A percentile compares a stretch with the other conserved stretches of the same genome.
phyloP scores from a whole-genome alignment of 1,140 invertebrate species.

The Goniozus legneri region DNA sequence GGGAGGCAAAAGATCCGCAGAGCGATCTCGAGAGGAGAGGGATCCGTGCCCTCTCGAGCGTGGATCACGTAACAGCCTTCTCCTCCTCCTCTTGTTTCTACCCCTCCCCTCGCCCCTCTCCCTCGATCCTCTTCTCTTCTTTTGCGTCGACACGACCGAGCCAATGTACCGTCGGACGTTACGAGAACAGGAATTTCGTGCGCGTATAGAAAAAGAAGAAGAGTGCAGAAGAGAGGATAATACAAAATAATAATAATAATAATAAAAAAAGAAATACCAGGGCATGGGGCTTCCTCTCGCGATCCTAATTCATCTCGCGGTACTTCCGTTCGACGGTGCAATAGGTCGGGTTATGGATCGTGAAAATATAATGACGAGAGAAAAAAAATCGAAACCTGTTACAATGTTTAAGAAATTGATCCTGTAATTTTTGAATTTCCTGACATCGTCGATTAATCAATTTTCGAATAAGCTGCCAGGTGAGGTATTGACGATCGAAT shows the following conservation, averaged over 20 bases:
- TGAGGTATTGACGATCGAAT: too few species aligned
- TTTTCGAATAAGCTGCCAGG: too few species aligned
- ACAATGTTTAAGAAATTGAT: too few species aligned
- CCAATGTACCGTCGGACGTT: conserved; percentile 32
- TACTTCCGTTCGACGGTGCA: conserved; percentile 30
- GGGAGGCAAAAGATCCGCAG: conserved; percentile 13
- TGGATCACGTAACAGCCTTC: conserved; percentile 39
- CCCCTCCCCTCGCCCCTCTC: conserved; percentile 7
- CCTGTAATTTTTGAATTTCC: too few species aligned
- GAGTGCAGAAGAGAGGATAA: too few species aligned
- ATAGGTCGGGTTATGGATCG: conserved; percentile 3
- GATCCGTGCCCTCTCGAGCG: conserved; percentile 34
- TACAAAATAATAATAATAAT: too few species aligned
- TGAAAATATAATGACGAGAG: too few species aligned
- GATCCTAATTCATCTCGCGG: conserved; percentile 33
- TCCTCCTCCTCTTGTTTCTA: conserved; percentile 18
- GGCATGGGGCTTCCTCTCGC: conserved; percentile 27
- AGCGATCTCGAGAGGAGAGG: conserved; percentile 14
- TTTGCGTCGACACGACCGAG: conserved; percentile 23
- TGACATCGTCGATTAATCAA: too few species aligned
- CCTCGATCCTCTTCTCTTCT: conserved; percentile 11
- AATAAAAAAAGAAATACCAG: conserved; percentile 11
- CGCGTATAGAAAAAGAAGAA: too few species aligned
- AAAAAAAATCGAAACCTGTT: too few species aligned
- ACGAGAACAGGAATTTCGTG: conserved; percentile 35